Conservation (phyloP, 2,797 vertebrate species). For the Gymnodraco acuticeps region DNA sequence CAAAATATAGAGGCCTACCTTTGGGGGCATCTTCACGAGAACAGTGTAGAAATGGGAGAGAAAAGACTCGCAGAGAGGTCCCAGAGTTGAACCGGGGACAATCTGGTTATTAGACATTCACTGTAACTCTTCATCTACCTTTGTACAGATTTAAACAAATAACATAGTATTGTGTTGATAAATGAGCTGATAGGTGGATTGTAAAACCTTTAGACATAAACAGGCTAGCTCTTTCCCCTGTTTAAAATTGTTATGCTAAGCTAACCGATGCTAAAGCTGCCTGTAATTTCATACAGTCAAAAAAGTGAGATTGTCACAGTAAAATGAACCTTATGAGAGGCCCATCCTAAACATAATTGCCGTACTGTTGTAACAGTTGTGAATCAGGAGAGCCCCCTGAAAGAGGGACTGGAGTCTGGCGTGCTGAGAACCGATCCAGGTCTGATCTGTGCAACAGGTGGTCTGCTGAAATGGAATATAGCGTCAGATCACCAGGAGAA, state of each 20-base stretch:
- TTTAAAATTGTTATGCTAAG: background rate
- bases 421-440: slow-evolving; percentile 48
- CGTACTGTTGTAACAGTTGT: slow-evolving; percentile 33
- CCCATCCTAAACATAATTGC: slow-evolving; percentile 19
- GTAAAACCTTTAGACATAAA: background rate
- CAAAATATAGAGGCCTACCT: no score
- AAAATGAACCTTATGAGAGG: slow-evolving; percentile 17
- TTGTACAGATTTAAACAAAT: background rate
- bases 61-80: no score
- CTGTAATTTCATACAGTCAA: background rate
- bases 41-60: no score
- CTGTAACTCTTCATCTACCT: no score
- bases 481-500: slow-evolving; percentile 49
- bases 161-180: background rate
- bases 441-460: slow-evolving; percentile 74
- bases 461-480: slow-evolving; percentile 61
- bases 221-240: background rate
- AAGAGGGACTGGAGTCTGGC: slow-evolving; percentile 39
- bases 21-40: no score
- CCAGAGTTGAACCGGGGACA: no score
- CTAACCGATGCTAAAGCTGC: background rate
- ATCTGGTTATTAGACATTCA: no score
- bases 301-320: background rate
- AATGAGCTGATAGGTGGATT: no score
- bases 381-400: slow-evolving; percentile 41